Conservation (phyloP, 2,113 vertebrate species). For the Cyrtonyx montezumae region DNA sequence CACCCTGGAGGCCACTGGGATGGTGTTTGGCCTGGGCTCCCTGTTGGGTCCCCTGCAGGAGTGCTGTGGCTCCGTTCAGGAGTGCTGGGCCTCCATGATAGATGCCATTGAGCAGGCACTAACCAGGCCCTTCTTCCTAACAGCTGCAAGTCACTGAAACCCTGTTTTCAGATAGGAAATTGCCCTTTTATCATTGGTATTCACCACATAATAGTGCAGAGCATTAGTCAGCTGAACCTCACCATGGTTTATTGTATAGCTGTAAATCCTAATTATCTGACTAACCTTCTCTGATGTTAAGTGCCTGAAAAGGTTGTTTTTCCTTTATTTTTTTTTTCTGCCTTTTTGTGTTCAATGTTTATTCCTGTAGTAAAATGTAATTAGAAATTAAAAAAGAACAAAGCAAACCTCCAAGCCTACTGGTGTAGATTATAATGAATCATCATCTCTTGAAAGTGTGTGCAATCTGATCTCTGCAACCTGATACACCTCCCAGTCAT, state of each 20-base stretch:
- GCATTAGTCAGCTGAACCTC: slow-evolving; percentile 52
- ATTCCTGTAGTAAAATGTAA: slow-evolving; percentile 55
- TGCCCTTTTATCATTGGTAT: slow-evolving; percentile 42
- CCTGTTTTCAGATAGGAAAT: slow-evolving; percentile 49
- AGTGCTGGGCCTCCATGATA: not conserved
- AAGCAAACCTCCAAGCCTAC: slow-evolving; percentile 24
- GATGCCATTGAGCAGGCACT: fast-evolving
- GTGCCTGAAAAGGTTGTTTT: slow-evolving; percentile 59
- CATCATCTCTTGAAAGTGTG: slow-evolving; percentile 34
- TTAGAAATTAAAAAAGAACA: slow-evolving; percentile 63
- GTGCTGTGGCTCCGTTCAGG: fast-evolving
- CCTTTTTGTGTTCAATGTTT: slow-evolving; percentile 44
- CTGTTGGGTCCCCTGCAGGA: not conserved
- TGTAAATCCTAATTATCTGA: slow-evolving; percentile 63
- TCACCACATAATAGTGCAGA: slow-evolving; percentile 32
- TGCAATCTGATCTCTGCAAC: slow-evolving; percentile 12
- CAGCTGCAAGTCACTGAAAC: slow-evolving; percentile 18
- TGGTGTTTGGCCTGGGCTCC: not conserved
- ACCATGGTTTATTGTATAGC: slow-evolving; percentile 22
- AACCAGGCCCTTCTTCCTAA: not conserved
- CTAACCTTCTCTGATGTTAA: slow-evolving; percentile 67
- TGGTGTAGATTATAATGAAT: slow-evolving; percentile 41
- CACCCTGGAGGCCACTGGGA: too few relatives aligned
- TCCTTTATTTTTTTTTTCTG: slow-evolving; percentile 47
- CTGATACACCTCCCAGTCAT: not conserved